These are phyloP conservation scores for Nycticebus coucang DNA, from an alignment of 2,113 vertebrate genomes.

Conservation along the genomic window DNA sequence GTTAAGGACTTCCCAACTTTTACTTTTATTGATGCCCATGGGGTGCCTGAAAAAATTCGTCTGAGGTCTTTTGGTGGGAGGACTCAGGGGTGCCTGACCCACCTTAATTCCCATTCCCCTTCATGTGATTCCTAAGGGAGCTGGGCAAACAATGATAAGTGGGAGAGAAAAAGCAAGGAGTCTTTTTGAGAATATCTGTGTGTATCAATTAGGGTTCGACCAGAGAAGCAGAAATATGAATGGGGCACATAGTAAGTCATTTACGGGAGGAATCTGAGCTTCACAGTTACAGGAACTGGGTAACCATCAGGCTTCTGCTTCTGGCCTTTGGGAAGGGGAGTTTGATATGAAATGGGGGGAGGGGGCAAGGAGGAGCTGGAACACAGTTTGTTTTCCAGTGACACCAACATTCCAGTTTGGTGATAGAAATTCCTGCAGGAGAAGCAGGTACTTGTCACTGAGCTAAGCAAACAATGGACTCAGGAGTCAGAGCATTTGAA, in stretches of 20 bases:
- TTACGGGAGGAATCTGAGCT: not conserved
- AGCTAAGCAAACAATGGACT: not conserved
- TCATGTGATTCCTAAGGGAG: not conserved
- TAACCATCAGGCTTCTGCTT: not conserved
- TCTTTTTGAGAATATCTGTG: not conserved
- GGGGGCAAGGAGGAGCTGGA: not conserved
- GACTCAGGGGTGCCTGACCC: not conserved
- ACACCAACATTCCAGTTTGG: not conserved
- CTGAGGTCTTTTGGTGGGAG: not conserved
- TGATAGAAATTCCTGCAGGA: not conserved
- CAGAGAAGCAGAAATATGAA: not conserved
- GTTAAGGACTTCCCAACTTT: not conserved
- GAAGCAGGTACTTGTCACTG: not conserved
- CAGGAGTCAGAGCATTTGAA: not conserved
- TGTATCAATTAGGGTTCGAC: not conserved
- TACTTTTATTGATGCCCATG: not conserved
- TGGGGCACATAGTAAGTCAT: not conserved
- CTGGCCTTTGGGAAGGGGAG: accelerated
- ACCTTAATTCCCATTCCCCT: not conserved
- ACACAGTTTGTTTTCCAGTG: not conserved
- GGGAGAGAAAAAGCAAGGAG: not conserved
- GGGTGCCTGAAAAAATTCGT: not conserved
- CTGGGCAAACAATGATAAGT: not conserved
- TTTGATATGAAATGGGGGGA: not conserved
- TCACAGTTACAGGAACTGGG: not conserved